These are phyloP conservation scores for Rousettus madagascariensis DNA, from an alignment of 2,797 vertebrate genomes.

Conservation along the genomic window DNA sequence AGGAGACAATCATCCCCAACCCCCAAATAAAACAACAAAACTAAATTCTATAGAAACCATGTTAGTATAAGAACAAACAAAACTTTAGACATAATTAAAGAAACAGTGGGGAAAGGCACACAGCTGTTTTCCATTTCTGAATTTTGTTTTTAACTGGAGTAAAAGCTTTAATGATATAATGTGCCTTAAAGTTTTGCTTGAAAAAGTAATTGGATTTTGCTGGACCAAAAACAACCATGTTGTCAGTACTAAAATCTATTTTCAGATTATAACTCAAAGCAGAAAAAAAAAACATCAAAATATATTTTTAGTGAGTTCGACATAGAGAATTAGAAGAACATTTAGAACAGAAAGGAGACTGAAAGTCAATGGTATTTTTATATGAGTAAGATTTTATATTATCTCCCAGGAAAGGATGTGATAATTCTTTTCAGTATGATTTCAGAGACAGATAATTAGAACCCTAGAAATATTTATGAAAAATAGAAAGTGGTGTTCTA, in stretches of 20 bases:
- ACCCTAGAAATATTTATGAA: constrained; percentile 4
- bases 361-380: background rate
- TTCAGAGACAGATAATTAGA: background rate
- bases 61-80: background rate
- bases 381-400: background rate
- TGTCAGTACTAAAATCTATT: background rate
- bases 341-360: background rate
- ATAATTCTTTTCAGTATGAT: background rate
- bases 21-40: background rate
- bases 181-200: constrained; percentile 44
- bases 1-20: background rate
- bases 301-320: background rate
- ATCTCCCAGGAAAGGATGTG: background rate
- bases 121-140: background rate
- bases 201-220: constrained; percentile 55
- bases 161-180: constrained; percentile 9
- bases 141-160: constrained; percentile 37
- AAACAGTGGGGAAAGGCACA: background rate
- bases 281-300: background rate
- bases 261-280: background rate
- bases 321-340: background rate
- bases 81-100: background rate
- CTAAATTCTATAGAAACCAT: background rate
- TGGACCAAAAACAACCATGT: constrained; percentile 17
- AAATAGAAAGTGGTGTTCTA: background rate